A percentile compares a stretch with the other conserved stretches of the same genome.
These are phyloP conservation scores for Drosophila lacteicornis DNA, from an alignment of 1,140 invertebrate species.

Conservation along the genomic window DNA sequence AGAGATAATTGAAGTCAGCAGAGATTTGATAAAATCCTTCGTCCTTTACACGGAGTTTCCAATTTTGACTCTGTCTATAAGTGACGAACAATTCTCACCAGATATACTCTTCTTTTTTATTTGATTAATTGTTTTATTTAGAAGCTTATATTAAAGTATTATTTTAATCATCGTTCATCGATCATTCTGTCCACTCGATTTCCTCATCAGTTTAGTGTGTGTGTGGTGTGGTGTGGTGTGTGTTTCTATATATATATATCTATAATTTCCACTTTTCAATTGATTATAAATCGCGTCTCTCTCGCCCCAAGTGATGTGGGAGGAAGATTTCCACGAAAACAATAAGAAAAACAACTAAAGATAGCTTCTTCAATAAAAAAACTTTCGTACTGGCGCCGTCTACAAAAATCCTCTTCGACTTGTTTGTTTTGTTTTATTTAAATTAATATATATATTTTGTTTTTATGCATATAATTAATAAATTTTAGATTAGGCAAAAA, in stretches of 20 bases:
- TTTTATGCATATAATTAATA: slow-evolving; percentile 78
- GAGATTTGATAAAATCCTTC: background rate
- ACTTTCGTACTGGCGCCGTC: slow-evolving; percentile 33
- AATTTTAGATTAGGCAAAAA: slow-evolving; percentile 78
- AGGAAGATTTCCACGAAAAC: slow-evolving; percentile 39
- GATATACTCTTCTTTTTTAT: slow-evolving; percentile 49
- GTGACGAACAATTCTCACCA: slow-evolving; percentile 21
- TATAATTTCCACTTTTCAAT: slow-evolving; percentile 58
- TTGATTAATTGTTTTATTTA: slow-evolving; percentile 83
- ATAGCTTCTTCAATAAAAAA: slow-evolving; percentile 52
- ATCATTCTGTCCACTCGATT: slow-evolving; percentile 62
- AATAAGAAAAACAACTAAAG: slow-evolving; percentile 48
- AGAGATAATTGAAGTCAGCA: too few relatives aligned
- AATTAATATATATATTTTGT: slow-evolving; percentile 76
- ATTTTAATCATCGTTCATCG: slow-evolving; percentile 75
- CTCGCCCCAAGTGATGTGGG: slow-evolving; percentile 28
- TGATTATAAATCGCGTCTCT: slow-evolving; percentile 55
- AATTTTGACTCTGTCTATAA: background rate
- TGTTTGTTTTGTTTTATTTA: slow-evolving; percentile 67
- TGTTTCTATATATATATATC: slow-evolving; percentile 32
- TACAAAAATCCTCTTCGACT: slow-evolving; percentile 51
- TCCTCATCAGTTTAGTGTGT: slow-evolving; percentile 71
- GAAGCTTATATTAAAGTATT: slow-evolving; percentile 83
- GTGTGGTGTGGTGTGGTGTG: slow-evolving; percentile 43
- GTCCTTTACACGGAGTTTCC: background rate